Base-by-base conservation (phyloP, 2,888 invertebrate species). In the Galeopsomyia nigrocyanea region DNA sequence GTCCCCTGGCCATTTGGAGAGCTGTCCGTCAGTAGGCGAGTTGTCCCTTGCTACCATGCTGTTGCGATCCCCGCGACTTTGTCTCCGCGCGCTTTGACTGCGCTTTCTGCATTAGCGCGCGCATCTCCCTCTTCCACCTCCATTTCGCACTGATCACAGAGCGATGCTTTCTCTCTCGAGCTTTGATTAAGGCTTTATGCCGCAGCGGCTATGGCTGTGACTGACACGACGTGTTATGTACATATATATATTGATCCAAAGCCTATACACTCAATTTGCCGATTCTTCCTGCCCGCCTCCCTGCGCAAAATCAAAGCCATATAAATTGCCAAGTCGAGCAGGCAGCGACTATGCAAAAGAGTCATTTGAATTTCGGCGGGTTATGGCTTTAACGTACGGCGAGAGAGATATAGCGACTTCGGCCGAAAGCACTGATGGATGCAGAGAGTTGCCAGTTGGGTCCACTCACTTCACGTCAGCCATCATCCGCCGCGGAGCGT, bases 1-100 rank as follows among this genome's bases (percentile, higher is more conserved):
- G 76, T 69, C 75, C 70, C 70, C 10, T 39, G 39, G 31, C 71
- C 68, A 75, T 75, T 75, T 67, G 60, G 63, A 73, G 76, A 73
- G 76, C 80, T 80, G 82, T 81, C 83, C 81, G 80, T 84, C 84
- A 82, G 82, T 82, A 39, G 39, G 10, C 82, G 82, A 83, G 80
- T 81, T 77, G 72, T 75, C 69, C 76, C 62, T 63, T 65, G 55
- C 26, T 47, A n/a, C n/a, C n/a, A n/a, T n/a, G n/a, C 50, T 13
- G 39, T 13, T 17, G 39, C 5, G 21, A 19, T 22, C 3, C 7
- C 9, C 55, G 22, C 47, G 9, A 49, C 14, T 47, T 46, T 67
- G 7, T 49, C 22, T 26, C 21, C 50, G 17, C 49, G 51, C 26
- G 13, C 51, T 10, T 31, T 5, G 39, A 61, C 53, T 46, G 21